Percentiles rank a stretch among this genome's conserved stretches.
Evolutionary conservation across 2,113 vertebrate species (phyloP).

Genomic region (Symphodus melops): DNA sequence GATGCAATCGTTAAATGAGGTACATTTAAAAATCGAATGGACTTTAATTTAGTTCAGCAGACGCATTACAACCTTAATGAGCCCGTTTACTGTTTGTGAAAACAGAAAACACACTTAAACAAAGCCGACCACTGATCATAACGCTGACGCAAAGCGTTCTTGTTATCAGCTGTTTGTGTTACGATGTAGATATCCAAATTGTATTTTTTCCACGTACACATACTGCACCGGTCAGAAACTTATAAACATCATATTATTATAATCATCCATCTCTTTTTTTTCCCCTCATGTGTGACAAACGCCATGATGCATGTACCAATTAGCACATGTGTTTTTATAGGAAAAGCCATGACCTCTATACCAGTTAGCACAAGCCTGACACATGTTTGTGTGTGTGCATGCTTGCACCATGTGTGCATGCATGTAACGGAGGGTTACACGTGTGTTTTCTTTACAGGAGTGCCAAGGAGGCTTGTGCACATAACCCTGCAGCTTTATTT

Average conservation of each 20-base stretch:
- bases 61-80: conserved; percentile 7
- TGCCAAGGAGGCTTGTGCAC: too few relatives aligned
- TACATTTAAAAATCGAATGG: conserved; percentile 26
- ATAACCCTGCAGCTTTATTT: too few relatives aligned
- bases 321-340: conserved; percentile 60
- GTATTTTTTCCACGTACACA: not conserved
- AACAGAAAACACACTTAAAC: conserved; percentile 33
- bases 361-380: conserved; percentile 45
- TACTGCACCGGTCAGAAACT: not conserved
- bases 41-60: conserved; percentile 18
- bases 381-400: conserved; percentile 13
- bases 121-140: conserved; percentile 28
- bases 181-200: conserved; percentile 22
- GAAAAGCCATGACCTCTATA: conserved; percentile 48
- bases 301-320: conserved; percentile 38
- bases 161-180: conserved; percentile 41
- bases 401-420: conserved; percentile 10
- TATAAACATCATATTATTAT: conserved; percentile 10
- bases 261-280: conserved; percentile 23
- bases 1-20: conserved; percentile 20
- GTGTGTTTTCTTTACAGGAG: not conserved
- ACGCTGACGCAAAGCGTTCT: conserved; percentile 18
- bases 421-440: not conserved
- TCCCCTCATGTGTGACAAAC: conserved; percentile 45
- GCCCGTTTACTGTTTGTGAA: not conserved